Evolutionary conservation across 2,888 invertebrate genomes (phyloP), one percentile per base, ranked within the genome.

Genomic region (Tenthredo mesomela): DNA sequence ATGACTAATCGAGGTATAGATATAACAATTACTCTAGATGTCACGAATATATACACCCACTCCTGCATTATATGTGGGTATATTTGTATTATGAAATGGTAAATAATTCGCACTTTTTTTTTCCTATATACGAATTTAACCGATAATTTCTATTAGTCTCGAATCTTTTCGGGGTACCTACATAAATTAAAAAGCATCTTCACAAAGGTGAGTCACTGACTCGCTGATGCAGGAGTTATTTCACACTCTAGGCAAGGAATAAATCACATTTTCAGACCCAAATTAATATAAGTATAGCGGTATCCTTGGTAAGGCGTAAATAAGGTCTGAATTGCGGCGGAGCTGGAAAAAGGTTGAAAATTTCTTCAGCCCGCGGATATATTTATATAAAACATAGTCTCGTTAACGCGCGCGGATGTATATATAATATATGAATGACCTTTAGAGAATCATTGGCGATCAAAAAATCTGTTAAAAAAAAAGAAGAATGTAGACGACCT

Each of bases 401-500:
- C 65, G 9, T 65, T 9, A 1, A 47, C 47, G 47, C 47, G 47
- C 47, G 47, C 15, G 4, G 4, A 47, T 47, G 4, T 47, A 47
- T 50, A 54, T 54, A 54, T 29, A 29, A 54, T 54, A 15, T 47
- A 47, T 15, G 15, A 47, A 47, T 47, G 12, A 47, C 47, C 47
- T 47, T 47, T 21, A 61, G 21, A 21, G 9, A 21, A 25, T 61
- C 21, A 61, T 33, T 33, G 29, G 33, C 43, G 5, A 15, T 37
- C 18, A 37, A 37, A 18, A 43, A 43, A 73, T 9, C 29, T 18
- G 3, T 50, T 7, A 54, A 12, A 15, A 75, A 15, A 75, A 29
- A 21, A 50, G 18, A 54, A 25, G 50, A 77, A 73, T 73, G 71
- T 54, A 29, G 54, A 47, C 40, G 77, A 50, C 77, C 77, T 77